Evolutionary conservation across 2,888 invertebrate species (phyloP).

Genomic region (Dermolepida albohirtum): DNA sequence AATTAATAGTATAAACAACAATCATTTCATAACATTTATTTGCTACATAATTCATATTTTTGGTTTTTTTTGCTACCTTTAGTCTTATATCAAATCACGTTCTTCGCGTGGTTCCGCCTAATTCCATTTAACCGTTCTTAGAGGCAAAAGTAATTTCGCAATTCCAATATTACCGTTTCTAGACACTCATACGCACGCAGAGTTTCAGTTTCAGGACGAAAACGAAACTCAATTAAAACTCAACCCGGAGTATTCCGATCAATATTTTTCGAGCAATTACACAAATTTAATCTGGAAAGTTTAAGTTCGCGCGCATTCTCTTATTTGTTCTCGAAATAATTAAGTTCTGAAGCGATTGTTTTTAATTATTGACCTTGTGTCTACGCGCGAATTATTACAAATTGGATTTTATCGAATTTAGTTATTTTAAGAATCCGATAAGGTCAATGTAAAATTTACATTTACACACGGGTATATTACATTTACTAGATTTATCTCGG

Average conservation of each 20-base stretch:
- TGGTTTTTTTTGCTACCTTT: too few relatives aligned
- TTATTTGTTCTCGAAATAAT: constrained; percentile 21
- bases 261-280: constrained; percentile 39
- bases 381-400: constrained; percentile 2
- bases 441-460: background rate
- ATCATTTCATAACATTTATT: too few relatives aligned
- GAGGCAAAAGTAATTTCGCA: constrained; percentile 16
- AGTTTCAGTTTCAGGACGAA: constrained; percentile 26
- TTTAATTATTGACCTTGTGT: constrained; percentile 25
- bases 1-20: too few relatives aligned
- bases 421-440: constrained; percentile 9
- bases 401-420: background rate
- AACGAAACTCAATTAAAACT: constrained; percentile 38
- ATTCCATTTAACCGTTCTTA: constrained; percentile 5
- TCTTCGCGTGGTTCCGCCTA: too few relatives aligned
- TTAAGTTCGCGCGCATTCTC: constrained; percentile 23
- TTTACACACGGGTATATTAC: background rate
- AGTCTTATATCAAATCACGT: too few relatives aligned
- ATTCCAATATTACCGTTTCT: constrained; percentile 13
- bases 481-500: constrained; percentile 7
- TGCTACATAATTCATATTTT: too few relatives aligned
- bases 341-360: constrained; percentile 19
- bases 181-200: background rate
- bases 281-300: constrained; percentile 37
- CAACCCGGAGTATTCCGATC: constrained; percentile 21